Evolutionary conservation across 2,113 vertebrate genomes (phyloP).

Genomic region (Odontesthes bonariensis): DNA sequence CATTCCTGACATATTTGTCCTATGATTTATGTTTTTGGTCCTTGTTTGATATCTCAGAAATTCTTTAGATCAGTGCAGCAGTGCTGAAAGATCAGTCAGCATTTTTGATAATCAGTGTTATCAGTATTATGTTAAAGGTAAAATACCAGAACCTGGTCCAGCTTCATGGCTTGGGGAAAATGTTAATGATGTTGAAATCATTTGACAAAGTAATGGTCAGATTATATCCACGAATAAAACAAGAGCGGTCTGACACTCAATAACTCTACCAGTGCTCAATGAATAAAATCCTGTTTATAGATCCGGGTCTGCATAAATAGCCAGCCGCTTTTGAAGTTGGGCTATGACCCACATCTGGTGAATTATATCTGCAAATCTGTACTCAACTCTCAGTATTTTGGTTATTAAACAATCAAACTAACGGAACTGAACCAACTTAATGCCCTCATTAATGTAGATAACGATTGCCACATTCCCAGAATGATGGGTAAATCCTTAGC

Average conservation of each 20-base stretch:
- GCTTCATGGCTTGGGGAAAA: not conserved
- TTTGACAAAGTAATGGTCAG: not conserved
- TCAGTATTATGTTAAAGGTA: not conserved
- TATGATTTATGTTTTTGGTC: conserved; percentile 17
- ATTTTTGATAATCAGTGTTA: not conserved
- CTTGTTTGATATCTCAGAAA: not conserved
- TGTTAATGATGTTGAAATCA: not conserved
- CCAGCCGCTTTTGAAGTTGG: not conserved
- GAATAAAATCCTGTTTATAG: too few relatives aligned
- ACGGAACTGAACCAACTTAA: not conserved
- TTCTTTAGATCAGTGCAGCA: not conserved
- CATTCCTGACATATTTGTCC: conserved; percentile 51
- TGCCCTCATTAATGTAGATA: not conserved
- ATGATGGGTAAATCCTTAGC: not conserved
- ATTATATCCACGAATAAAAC: not conserved
- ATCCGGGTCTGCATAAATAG: too few relatives aligned
- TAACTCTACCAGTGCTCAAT: too few relatives aligned
- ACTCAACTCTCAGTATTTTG: not conserved
- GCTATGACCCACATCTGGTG: not conserved
- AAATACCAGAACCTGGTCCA: not conserved
- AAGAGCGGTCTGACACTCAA: not conserved
- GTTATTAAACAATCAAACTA: not conserved
- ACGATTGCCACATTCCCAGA: not conserved
- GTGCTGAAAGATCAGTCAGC: not conserved
- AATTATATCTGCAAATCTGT: not conserved